phyloP scores from a whole-genome alignment of 2,113 vertebrate species.

The Ondatra zibethicus region DNA sequence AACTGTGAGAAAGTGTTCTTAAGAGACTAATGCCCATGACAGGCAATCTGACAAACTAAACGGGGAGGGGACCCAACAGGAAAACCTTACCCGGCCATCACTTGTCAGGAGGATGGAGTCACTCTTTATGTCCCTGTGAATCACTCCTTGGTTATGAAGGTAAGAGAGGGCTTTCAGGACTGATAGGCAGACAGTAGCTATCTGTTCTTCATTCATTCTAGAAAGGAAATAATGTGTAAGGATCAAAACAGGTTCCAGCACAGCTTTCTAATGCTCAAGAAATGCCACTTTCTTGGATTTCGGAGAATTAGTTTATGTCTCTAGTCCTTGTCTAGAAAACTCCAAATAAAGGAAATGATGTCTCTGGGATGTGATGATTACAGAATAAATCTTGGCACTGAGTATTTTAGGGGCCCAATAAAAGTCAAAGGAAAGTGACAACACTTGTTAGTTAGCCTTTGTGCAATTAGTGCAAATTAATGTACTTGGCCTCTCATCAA shows the following conservation, averaged over 20 bases:
- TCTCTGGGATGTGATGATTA: neutral
- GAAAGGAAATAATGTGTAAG: slow-evolving; percentile 66
- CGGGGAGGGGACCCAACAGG: neutral
- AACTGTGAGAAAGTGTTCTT: slow-evolving; percentile 24
- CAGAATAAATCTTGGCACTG: neutral
- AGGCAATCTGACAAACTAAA: neutral
- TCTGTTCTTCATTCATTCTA: slow-evolving; percentile 99
- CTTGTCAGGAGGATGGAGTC: slow-evolving; percentile 99
- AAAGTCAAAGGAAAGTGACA: neutral
- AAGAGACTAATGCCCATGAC: neutral
- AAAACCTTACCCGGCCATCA: slow-evolving; percentile 93
- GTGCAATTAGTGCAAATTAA: neutral
- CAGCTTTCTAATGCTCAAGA: slow-evolving; percentile 22
- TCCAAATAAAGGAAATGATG: neutral
- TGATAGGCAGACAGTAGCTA: slow-evolving; percentile 97
- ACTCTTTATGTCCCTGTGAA: slow-evolving; percentile 99
- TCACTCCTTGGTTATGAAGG: slow-evolving; percentile 98
- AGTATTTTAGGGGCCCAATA: neutral
- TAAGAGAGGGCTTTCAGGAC: slow-evolving; percentile 97
- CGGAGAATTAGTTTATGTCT: neutral
- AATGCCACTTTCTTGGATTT: neutral
- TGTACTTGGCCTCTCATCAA: neutral
- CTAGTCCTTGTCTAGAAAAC: neutral
- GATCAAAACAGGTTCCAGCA: slow-evolving; percentile 51
- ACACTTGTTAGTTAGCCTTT: neutral